Base-by-base conservation (phyloP, 2,888 invertebrate genomes). In the Baccha elongata region DNA sequence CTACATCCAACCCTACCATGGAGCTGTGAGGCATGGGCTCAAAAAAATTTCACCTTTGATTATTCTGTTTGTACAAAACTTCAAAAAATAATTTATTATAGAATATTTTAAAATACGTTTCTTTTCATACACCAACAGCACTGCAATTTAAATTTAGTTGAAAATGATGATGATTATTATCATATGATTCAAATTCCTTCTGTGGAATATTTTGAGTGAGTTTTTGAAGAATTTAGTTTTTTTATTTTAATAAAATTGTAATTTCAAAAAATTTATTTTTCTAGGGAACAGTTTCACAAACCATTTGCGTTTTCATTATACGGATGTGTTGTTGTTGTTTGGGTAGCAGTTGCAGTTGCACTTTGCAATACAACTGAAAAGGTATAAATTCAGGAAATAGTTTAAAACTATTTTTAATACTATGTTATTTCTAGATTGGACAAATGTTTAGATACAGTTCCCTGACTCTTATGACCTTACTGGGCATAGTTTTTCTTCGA, bases 1-100 rank as follows among this genome's bases (percentile, higher is more conserved):
- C 92, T 96, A 83, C 92, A 91, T 67, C 91, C 92, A 7, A 93
- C 92, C 10, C 88, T 97, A 64, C 95, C 96, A 13, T 96, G 96
- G 96, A 92, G 81, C 21, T 84, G 84, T 21, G 76, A 68, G 3
- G 73, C 60, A 4, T 60, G 60, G 67, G 3, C 13, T 71, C 10
- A 15, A 15, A 26, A 29, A 11, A n/a, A n/a, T 26, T 46, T 23
- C 17, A 60, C 29, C 1, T 4, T 8, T 19, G 40, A 42, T 60
- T 7, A 29, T 0, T 60, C 58, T 68, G 68, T 75, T 15, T 42
- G 44, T 67, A 75, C 26, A 4, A 8, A 3, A 3, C 5, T 13
- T 3, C 3, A n/a, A n/a, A n/a, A n/a, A n/a, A n/a, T 64, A 10
- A 21, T 32, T 46, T n/a, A 11, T 4, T 42, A 11, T 1, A 10